A percentile compares a stretch with the other conserved stretches of the same genome.
These are phyloP conservation scores for Dryobates pubescens DNA, from an alignment of 2,797 vertebrate species.

Conservation along the genomic window DNA sequence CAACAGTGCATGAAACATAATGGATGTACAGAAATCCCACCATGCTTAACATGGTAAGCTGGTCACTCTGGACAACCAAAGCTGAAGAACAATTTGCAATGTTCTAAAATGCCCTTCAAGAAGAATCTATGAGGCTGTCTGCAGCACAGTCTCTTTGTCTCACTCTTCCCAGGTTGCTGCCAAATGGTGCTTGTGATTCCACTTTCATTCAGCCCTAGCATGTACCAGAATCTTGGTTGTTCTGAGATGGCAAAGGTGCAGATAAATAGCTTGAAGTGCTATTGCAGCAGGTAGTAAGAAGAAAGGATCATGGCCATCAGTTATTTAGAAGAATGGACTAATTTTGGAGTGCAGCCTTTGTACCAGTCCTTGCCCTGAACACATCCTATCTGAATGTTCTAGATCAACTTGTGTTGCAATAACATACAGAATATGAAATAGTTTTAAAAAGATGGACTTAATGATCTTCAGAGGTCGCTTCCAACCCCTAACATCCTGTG, in stretches of 20 bases:
- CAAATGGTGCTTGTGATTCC: too few relatives aligned
- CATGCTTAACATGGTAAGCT: not conserved
- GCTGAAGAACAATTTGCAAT: not conserved
- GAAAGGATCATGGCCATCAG: not conserved
- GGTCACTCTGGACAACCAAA: not conserved
- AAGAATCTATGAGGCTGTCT: not conserved
- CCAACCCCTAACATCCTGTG: too few relatives aligned
- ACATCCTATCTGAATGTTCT: not conserved
- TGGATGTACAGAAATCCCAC: not conserved
- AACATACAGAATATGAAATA: rapidly evolving
- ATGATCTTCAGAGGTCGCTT: too few relatives aligned
- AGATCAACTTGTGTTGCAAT: not conserved
- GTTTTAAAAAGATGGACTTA: not conserved
- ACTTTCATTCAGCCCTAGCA: not conserved
- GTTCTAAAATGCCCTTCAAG: not conserved
- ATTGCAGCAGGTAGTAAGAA: not conserved
- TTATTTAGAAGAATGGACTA: not conserved
- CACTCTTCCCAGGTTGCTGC: not conserved
- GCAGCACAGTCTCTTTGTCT: not conserved
- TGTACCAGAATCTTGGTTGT: not conserved
- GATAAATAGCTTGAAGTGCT: not conserved
- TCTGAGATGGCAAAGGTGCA: not conserved
- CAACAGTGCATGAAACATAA: not conserved
- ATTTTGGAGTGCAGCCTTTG: not conserved
- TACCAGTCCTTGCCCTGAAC: not conserved